Conservation (phyloP, 2,888 invertebrate species). For the Caenorhabditis afra region DNA sequence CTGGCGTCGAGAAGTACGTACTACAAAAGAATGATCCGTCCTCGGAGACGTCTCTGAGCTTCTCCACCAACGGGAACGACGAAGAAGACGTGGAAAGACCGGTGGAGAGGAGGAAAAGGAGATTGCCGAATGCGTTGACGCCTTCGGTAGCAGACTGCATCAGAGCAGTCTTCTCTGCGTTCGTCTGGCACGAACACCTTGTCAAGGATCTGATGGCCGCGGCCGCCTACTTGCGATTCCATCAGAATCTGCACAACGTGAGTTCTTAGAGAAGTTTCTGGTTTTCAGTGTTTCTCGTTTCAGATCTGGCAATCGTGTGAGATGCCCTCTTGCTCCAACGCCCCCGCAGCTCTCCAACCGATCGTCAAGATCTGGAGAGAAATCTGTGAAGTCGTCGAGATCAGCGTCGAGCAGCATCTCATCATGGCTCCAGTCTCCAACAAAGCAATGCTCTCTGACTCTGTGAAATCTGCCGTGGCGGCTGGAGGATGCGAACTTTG, state of each 20-base stretch:
- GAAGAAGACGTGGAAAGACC: conserved; percentile 60
- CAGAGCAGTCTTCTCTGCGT: conserved; percentile 94
- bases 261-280: conserved; percentile 5
- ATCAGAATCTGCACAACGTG: conserved; percentile 80
- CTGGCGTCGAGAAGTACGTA: conserved; percentile 66
- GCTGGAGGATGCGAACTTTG: conserved; percentile 89
- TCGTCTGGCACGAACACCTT: conserved; percentile 96
- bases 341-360: conserved; percentile 69
- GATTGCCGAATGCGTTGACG: conserved; percentile 66
- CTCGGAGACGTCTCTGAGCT: conserved; percentile 55
- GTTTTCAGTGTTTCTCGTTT: conserved; percentile 3
- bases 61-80: conserved; percentile 71
- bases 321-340: conserved; percentile 47
- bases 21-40: conserved; percentile 61
- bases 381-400: conserved; percentile 84
- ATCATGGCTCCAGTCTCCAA: conserved; percentile 83
- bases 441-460: conserved; percentile 42
- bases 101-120: conserved; percentile 22
- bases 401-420: conserved; percentile 84
- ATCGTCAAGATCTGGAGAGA: conserved; percentile 87
- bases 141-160: conserved; percentile 75
- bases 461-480: conserved; percentile 71
- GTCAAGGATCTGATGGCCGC: conserved; percentile 98
- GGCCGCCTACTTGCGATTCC: conserved; percentile 94
- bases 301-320: conserved; percentile 63